A percentile compares a stretch with the other conserved stretches of the same genome.
Evolutionary conservation across 1,140 invertebrate genomes (phyloP).

Genomic region (Aphaenogaster ashmeadi): DNA sequence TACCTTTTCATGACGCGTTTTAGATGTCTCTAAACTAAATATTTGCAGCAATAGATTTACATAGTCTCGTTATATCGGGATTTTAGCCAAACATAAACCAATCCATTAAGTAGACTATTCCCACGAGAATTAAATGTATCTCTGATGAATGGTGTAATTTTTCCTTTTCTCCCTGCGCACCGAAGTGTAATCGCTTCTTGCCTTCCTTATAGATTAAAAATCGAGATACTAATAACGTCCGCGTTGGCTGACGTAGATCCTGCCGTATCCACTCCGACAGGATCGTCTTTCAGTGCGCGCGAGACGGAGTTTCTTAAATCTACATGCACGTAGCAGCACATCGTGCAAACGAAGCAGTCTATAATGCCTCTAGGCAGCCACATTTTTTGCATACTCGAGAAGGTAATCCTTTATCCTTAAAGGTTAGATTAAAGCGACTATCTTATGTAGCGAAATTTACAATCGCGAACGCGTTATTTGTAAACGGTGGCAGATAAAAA

Average conservation of each 20-base stretch:
- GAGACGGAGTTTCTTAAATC: slow-evolving; percentile 66
- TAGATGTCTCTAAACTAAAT: background rate
- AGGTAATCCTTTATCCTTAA: slow-evolving; percentile 63
- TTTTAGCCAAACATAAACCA: slow-evolving; percentile 15
- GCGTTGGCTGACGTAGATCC: slow-evolving; percentile 49
- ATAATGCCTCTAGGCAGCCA: slow-evolving; percentile 68
- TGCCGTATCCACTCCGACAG: slow-evolving; percentile 16
- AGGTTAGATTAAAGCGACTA: slow-evolving; percentile 64
- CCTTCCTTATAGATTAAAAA: slow-evolving; percentile 16
- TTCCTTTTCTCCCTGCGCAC: background rate
- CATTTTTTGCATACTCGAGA: slow-evolving; percentile 53
- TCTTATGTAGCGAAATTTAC: slow-evolving; percentile 19
- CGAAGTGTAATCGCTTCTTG: background rate
- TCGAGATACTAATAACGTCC: slow-evolving; percentile 17
- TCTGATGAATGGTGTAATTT: slow-evolving; percentile 12
- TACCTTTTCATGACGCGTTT: background rate
- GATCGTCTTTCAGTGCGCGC: slow-evolving; percentile 58
- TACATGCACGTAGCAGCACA: slow-evolving; percentile 46
- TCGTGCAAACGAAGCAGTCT: slow-evolving; percentile 50
- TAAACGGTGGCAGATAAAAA: background rate
- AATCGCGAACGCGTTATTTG: slow-evolving; percentile 1
- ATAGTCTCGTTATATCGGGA: background rate
- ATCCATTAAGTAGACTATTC: slow-evolving; percentile 42
- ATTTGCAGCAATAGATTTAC: background rate
- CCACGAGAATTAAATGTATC: slow-evolving; percentile 22